A percentile compares a stretch with the other conserved stretches of the same genome.
phyloP scores from a whole-genome alignment of 2,797 vertebrate species.

The Siniperca obscura region DNA sequence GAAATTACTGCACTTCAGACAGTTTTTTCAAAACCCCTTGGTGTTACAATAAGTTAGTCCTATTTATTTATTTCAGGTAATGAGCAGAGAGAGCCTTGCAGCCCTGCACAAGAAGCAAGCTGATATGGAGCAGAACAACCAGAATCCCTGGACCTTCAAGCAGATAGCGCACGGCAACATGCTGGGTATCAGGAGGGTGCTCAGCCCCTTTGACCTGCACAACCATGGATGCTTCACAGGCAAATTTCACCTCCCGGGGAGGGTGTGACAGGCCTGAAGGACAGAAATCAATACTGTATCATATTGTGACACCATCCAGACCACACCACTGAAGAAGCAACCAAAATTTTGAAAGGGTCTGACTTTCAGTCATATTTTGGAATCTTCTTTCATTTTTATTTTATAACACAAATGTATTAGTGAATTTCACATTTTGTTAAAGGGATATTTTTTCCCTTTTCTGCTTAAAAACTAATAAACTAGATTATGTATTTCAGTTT shows the following conservation, averaged over 20 bases:
- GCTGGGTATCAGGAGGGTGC: conserved; percentile 90
- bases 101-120: conserved; percentile 79
- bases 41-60: background rate
- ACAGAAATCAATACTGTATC: conserved; percentile 4
- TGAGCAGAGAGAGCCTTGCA: conserved; percentile 87
- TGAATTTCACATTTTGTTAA: conserved; percentile 12
- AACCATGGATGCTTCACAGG: conserved; percentile 90
- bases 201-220: conserved; percentile 90
- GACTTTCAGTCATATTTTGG: background rate
- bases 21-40: background rate
- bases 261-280: conserved; percentile 82
- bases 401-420: background rate
- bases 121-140: conserved; percentile 86
- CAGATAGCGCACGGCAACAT: conserved; percentile 88
- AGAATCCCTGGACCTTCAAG: conserved; percentile 97
- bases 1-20: background rate
- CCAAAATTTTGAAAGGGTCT: background rate
- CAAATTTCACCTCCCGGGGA: conserved; percentile 86
- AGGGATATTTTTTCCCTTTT: background rate
- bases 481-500: conserved; percentile 9
- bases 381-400: background rate
- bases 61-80: conserved; percentile 71
- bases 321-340: conserved; percentile 19
- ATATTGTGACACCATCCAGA: conserved; percentile 1
- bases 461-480: conserved; percentile 18